Conservation (phyloP, 2,888 invertebrate species). For the Euzophera pinguis region DNA sequence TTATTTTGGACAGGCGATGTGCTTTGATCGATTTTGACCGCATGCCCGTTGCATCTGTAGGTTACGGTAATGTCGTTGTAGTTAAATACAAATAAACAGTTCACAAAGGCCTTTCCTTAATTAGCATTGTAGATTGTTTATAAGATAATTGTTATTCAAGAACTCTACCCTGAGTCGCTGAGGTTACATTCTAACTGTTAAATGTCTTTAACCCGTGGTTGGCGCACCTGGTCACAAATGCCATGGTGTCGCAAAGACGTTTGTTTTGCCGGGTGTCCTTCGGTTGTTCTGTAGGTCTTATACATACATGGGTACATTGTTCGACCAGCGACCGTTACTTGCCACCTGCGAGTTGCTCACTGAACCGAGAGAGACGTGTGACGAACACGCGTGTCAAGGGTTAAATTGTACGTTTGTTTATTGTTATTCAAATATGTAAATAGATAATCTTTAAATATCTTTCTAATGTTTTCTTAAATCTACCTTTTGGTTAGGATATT, state of each 20-base stretch:
- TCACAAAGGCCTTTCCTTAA: constrained; percentile 22
- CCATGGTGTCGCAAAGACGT: constrained; percentile 23
- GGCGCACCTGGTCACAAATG: constrained; percentile 17
- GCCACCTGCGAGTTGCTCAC: constrained; percentile 71
- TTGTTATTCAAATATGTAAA: constrained; percentile 18
- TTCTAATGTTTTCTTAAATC: background rate
- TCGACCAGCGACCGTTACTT: constrained; percentile 61
- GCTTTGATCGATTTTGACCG: constrained; percentile 51
- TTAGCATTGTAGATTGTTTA: constrained; percentile 18
- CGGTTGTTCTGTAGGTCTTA: constrained; percentile 24
- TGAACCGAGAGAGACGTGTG: constrained; percentile 69
- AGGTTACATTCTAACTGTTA: constrained; percentile 32
- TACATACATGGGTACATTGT: constrained; percentile 40
- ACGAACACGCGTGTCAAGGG: constrained; percentile 47
- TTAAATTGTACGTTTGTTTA: constrained; percentile 39
- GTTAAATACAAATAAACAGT: too few species aligned
- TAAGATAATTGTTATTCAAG: background rate
- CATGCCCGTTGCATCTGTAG: constrained; percentile 25
- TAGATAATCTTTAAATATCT: constrained; percentile 9
- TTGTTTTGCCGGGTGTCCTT: constrained; percentile 12
- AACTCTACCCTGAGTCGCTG: constrained; percentile 9
- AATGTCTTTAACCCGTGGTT: constrained; percentile 19
- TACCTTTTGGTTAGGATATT: too few species aligned
- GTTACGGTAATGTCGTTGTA: constrained; percentile 12
- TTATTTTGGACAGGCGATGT: constrained; percentile 64